Percentiles rank a stretch among this genome's conserved stretches.
These are phyloP conservation scores for Zaprionus kolodkinae DNA, from an alignment of 1,140 invertebrate genomes.

Conservation along the genomic window DNA sequence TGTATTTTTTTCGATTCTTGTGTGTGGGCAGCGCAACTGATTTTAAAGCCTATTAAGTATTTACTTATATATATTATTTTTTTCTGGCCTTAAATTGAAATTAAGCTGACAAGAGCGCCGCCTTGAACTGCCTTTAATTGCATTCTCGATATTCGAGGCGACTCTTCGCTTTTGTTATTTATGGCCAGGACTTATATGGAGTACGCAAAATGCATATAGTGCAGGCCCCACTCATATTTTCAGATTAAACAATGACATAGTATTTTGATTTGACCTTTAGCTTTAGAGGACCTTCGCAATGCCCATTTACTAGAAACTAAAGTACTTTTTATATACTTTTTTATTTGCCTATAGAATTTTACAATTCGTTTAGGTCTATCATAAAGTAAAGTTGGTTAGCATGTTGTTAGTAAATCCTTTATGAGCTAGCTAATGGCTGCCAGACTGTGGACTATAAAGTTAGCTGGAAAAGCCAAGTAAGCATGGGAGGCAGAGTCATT, in stretches of 20 bases:
- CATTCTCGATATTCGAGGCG: constrained; percentile 42
- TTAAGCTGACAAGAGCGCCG: constrained; percentile 56
- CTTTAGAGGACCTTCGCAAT: not conserved
- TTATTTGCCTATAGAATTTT: not conserved
- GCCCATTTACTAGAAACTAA: not conserved
- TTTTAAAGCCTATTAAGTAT: constrained; percentile 67
- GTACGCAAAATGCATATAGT: too few relatives aligned
- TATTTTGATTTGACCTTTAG: not conserved
- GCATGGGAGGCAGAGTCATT: constrained; percentile 17
- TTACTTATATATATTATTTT: constrained; percentile 32
- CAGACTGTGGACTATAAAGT: constrained; percentile 19
- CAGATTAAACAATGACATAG: not conserved
- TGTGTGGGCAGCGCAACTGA: constrained; percentile 59
- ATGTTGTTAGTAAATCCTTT: constrained; percentile 3
- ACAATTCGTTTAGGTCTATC: not conserved
- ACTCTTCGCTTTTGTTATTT: constrained; percentile 13
- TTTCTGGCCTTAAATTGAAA: constrained; percentile 16
- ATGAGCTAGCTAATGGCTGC: constrained; percentile 15
- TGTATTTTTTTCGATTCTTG: constrained; percentile 20
- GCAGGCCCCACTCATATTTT: constrained; percentile 9
- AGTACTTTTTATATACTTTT: not conserved
- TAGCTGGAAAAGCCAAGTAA: constrained; percentile 31
- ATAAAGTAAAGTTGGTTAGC: not conserved
- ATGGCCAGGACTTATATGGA: constrained; percentile 55
- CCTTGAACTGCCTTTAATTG: constrained; percentile 67